Percentiles rank a stretch among this genome's conserved stretches.
Evolutionary conservation across 2,888 invertebrate species (phyloP).

Genomic region (Callinectes sapidus): DNA sequence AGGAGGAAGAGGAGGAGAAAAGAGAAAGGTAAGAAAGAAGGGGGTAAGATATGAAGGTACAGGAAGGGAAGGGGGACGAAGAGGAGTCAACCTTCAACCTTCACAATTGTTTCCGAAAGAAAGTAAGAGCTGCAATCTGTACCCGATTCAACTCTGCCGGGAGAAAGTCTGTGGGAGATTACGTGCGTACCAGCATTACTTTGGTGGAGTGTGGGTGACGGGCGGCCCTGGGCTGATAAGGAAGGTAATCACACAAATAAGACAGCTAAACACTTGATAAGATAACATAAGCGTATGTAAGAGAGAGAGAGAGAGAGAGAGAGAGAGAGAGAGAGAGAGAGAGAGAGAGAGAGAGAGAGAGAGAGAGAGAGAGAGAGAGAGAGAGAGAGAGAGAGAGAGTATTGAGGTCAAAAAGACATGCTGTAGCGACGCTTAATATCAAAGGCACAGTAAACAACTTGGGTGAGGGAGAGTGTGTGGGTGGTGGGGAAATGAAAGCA

Average conservation of each 20-base stretch:
- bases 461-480: not conserved
- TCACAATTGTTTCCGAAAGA: not conserved
- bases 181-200: not conserved
- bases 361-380: too few species aligned
- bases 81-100: not conserved
- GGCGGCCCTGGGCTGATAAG: not conserved
- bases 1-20: not conserved
- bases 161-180: not conserved
- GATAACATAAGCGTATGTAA: not conserved
- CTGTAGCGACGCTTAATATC: not conserved
- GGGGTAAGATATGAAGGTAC: not conserved
- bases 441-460: not conserved
- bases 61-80: not conserved
- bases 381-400: too few species aligned
- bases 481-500: not conserved
- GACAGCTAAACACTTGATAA: not conserved
- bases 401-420: not conserved
- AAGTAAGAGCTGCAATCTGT: not conserved
- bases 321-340: too few species aligned
- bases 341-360: too few species aligned
- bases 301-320: too few species aligned
- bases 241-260: not conserved
- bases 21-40: not conserved
- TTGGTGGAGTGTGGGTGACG: not conserved
- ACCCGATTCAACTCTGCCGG: not conserved